These are phyloP conservation scores for Lutraria rhynchaena DNA, from an alignment of 1,140 invertebrate genomes.

Conservation along the genomic window DNA sequence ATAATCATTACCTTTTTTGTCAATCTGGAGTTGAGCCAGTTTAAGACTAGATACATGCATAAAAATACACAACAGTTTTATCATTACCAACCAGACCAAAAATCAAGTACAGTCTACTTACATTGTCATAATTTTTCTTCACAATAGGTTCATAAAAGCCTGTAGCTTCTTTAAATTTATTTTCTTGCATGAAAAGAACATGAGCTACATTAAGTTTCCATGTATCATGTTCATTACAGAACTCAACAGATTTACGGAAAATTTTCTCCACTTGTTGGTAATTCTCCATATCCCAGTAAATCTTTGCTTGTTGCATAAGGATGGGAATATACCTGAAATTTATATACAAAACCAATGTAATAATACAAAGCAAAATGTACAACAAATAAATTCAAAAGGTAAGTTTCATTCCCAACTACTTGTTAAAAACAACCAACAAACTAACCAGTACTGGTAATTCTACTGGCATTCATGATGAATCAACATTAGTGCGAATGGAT, in stretches of 20 bases:
- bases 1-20: too few species aligned
- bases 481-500: too few species aligned
- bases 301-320: slow-evolving; percentile 99
- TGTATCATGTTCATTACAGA: slow-evolving; percentile 97
- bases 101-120: slow-evolving; percentile 68
- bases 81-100: neutral
- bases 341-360: too few species aligned
- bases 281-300: slow-evolving; percentile 99
- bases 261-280: slow-evolving; percentile 89
- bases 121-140: slow-evolving; percentile 97
- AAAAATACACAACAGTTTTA: neutral
- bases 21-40: too few species aligned
- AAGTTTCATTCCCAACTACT: too few species aligned
- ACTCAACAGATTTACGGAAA: slow-evolving; percentile 96
- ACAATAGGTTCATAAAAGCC: slow-evolving; percentile 99
- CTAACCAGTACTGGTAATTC: too few species aligned
- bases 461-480: too few species aligned
- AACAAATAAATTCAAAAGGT: too few species aligned
- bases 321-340: slow-evolving; percentile 90
- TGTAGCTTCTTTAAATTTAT: slow-evolving; percentile 98
- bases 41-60: too few species aligned
- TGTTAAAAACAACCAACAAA: too few species aligned
- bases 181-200: slow-evolving; percentile 99
- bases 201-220: slow-evolving; percentile 99
- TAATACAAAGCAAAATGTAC: too few species aligned